Percentiles rank a stretch among this genome's conserved stretches.
These are phyloP conservation scores for Okamejei kenojei DNA, from an alignment of 2,797 vertebrate genomes.

Conservation along the genomic window DNA sequence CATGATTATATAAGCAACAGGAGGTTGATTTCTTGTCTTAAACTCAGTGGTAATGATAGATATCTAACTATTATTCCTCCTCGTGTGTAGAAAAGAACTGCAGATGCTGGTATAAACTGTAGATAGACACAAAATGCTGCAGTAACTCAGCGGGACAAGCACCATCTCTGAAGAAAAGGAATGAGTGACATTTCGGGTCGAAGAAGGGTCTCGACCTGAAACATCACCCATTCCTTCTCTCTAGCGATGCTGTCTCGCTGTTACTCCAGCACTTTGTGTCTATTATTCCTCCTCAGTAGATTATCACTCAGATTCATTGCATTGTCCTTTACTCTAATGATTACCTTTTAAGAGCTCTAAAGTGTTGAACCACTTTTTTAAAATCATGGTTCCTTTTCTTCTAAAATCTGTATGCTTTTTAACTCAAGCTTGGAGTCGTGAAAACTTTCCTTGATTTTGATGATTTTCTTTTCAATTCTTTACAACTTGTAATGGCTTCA, in stretches of 20 bases:
- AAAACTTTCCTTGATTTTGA: not conserved
- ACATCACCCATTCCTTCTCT: too few species aligned
- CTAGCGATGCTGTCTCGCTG: too few species aligned
- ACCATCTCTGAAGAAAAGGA: too few species aligned
- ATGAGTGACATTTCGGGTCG: too few species aligned
- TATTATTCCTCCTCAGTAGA: not conserved
- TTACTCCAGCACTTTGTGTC: too few species aligned
- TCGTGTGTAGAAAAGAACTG: not conserved
- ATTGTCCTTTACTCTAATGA: not conserved
- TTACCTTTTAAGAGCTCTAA: not conserved
- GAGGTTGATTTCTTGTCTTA: not conserved
- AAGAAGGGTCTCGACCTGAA: too few species aligned
- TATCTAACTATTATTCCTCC: not conserved
- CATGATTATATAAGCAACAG: not conserved
- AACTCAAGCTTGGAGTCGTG: not conserved
- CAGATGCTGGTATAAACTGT: too few species aligned
- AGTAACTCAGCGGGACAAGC: too few species aligned
- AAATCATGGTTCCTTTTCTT: not conserved
- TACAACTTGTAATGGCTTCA: too few species aligned
- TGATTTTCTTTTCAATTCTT: not conserved
- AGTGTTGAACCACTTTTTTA: not conserved
- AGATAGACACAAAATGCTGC: too few species aligned
- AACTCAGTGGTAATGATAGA: not conserved
- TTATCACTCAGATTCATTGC: slow-evolving; percentile 2
- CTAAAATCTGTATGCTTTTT: not conserved